These are phyloP conservation scores for Sphenodon punctatus DNA, from an alignment of 2,797 vertebrate genomes.

Conservation along the genomic window DNA sequence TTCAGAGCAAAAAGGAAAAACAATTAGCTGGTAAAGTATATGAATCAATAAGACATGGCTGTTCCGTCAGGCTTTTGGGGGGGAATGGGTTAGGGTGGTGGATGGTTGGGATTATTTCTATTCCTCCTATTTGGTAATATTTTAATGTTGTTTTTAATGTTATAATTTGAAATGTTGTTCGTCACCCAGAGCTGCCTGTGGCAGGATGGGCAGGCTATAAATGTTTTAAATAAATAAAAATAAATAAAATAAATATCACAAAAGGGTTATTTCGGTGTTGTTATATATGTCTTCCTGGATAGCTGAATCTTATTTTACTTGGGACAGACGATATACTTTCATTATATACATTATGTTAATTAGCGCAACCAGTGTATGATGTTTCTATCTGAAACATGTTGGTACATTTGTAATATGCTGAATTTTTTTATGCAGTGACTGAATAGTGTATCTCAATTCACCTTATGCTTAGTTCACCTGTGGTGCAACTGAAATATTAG, in stretches of 20 bases:
- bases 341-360: accelerated
- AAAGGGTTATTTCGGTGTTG: slow-evolving; percentile 19
- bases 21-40: neutral
- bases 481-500: neutral
- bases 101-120: too few species aligned
- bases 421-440: neutral
- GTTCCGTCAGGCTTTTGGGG: too few species aligned
- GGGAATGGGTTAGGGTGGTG: too few species aligned
- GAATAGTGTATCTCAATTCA: neutral
- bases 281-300: neutral
- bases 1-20: slow-evolving; percentile 1
- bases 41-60: too few species aligned
- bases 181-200: too few species aligned
- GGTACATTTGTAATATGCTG: neutral
- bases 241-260: too few species aligned
- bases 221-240: too few species aligned
- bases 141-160: too few species aligned
- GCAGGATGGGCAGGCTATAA: too few species aligned
- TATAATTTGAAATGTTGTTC: too few species aligned
- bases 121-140: too few species aligned
- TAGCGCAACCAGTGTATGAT: neutral
- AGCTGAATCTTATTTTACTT: neutral
- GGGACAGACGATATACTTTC: neutral
- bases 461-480: neutral
- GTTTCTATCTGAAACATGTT: neutral